Percentiles rank a stretch among this genome's conserved stretches.
Evolutionary conservation across 2,113 vertebrate species (phyloP).

Genomic region (Psephotus haematonotus): DNA sequence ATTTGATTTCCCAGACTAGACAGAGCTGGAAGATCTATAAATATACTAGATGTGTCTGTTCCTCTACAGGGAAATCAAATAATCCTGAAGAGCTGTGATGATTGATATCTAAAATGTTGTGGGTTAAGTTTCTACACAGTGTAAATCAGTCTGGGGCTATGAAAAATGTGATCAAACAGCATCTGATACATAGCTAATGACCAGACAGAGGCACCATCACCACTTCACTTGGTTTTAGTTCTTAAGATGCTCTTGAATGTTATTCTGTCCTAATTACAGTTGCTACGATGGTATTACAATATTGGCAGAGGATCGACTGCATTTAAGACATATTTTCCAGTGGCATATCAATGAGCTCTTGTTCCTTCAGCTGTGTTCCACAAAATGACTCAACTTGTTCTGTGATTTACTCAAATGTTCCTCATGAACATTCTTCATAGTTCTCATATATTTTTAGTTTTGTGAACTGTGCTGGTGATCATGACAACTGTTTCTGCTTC

Average conservation of each 20-base stretch:
- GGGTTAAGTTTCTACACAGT: not conserved
- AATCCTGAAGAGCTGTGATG: not conserved
- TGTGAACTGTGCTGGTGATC: not conserved
- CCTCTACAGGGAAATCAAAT: constrained; percentile 22
- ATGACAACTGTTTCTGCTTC: not conserved
- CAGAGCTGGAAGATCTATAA: not conserved
- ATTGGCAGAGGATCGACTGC: not conserved
- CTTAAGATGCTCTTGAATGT: not conserved
- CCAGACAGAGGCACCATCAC: constrained; percentile 1
- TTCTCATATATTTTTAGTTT: constrained; percentile 50
- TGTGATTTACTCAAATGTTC: constrained; percentile 39
- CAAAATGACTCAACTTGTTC: constrained; percentile 42
- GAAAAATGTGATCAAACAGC: not conserved
- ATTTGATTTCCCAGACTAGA: constrained; percentile 36
- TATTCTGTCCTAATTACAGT: constrained; percentile 15
- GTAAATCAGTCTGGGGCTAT: not conserved
- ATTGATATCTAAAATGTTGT: not conserved
- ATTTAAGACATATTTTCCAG: constrained; percentile 38
- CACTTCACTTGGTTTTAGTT: not conserved
- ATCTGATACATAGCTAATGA: not conserved
- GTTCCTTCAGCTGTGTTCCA: not conserved
- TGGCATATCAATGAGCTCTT: constrained; percentile 35
- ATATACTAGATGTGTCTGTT: constrained; percentile 7
- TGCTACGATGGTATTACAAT: constrained; percentile 6
- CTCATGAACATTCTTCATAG: constrained; percentile 14